Evolutionary conservation across 2,888 invertebrate genomes (phyloP).

Genomic region (Strigamia maritima): DNA sequence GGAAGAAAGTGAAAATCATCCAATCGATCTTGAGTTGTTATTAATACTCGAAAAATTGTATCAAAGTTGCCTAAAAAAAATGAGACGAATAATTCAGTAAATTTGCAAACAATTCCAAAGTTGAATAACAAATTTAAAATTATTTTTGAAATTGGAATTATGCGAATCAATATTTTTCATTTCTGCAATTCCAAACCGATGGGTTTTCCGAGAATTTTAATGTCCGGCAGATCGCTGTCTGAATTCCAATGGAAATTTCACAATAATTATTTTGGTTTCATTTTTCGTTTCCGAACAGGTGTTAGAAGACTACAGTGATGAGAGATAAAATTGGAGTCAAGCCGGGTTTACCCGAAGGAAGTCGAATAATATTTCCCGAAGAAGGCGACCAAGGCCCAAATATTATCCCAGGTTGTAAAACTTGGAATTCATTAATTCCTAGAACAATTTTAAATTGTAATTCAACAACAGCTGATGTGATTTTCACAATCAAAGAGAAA

Average conservation of each 20-base stretch:
- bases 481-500: constrained; percentile 19
- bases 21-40: constrained; percentile 23
- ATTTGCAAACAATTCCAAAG: not conserved
- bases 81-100: constrained; percentile 11
- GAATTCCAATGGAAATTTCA: not conserved
- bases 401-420: constrained; percentile 63
- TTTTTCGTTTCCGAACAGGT: not conserved
- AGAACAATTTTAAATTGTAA: not conserved
- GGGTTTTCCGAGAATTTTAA: no score
- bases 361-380: not conserved
- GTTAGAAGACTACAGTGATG: constrained; percentile 22
- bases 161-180: no score
- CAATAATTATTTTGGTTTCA: not conserved
- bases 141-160: no score
- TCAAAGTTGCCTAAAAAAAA: constrained; percentile 35
- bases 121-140: not conserved
- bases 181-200: no score
- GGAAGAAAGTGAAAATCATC: not conserved
- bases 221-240: no score
- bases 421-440: constrained; percentile 55
- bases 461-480: not conserved
- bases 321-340: constrained; percentile 31
- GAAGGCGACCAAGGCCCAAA: constrained; percentile 36
- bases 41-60: constrained; percentile 7
- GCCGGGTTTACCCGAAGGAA: constrained; percentile 32